These are phyloP conservation scores for Drosophila punjabiensis DNA, from an alignment of 1,140 invertebrate genomes.

Conservation along the genomic window DNA sequence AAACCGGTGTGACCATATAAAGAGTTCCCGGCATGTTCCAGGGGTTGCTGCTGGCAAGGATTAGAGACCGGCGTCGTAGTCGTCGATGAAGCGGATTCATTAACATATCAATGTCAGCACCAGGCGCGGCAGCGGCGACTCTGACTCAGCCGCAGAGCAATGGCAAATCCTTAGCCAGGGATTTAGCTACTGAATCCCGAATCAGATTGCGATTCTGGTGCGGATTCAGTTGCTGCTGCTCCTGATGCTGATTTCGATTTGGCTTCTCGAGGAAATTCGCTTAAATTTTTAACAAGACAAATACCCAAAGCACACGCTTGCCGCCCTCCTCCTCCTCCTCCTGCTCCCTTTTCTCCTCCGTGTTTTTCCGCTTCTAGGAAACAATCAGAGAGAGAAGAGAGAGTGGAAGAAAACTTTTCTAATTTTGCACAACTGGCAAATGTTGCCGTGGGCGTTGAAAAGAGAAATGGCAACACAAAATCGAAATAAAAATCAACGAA, in stretches of 20 bases:
- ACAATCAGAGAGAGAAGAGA: constrained; percentile 28
- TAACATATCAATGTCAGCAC: constrained; percentile 81
- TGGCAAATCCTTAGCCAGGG: constrained; percentile 28
- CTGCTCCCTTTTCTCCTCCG: background rate
- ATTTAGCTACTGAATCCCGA: constrained; percentile 45
- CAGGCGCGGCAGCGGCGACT: constrained; percentile 28
- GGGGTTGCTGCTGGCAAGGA: constrained; percentile 58
- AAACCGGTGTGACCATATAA: constrained; percentile 64
- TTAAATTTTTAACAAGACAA: constrained; percentile 83
- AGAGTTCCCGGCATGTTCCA: background rate
- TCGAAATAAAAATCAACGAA: constrained; percentile 63
- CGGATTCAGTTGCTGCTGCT: constrained; percentile 30
- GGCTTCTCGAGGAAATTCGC: constrained; percentile 75
- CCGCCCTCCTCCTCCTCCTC: background rate
- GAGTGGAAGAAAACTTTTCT: constrained; percentile 69
- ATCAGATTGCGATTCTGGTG: constrained; percentile 49
- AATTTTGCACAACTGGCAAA: constrained; percentile 71
- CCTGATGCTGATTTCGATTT: constrained; percentile 63
- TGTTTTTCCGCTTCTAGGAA: constrained; percentile 38
- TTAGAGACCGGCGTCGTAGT: constrained; percentile 40
- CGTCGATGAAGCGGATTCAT: constrained; percentile 51
- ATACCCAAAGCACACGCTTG: constrained; percentile 74
- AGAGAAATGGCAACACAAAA: constrained; percentile 56
- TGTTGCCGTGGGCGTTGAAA: constrained; percentile 58
- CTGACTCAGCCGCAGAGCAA: constrained; percentile 12